These are phyloP conservation scores for Eledone cirrhosa DNA, from an alignment of 2,888 invertebrate genomes.

Conservation along the genomic window DNA sequence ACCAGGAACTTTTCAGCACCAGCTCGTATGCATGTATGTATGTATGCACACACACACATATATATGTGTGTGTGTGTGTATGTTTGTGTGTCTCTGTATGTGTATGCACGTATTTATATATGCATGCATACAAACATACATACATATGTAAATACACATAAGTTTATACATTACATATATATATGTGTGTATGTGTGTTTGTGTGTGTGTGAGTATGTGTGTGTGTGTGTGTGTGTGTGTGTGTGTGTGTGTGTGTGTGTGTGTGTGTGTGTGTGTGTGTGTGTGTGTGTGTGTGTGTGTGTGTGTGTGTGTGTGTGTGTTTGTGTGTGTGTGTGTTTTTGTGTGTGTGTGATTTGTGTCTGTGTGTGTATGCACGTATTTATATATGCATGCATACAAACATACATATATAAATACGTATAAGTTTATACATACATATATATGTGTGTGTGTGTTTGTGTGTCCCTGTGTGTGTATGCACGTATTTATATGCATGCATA, in stretches of 20 bases:
- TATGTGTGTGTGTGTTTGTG: background rate
- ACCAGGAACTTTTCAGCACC: too few relatives aligned
- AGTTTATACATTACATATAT: too few relatives aligned
- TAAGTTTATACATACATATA: slow-evolving; percentile 20
- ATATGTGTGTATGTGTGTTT: too few relatives aligned
- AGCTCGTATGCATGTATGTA: too few relatives aligned
- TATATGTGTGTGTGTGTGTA: too few relatives aligned
- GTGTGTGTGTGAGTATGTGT: too few relatives aligned
- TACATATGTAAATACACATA: too few relatives aligned
- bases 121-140: too few relatives aligned
- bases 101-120: too few relatives aligned
- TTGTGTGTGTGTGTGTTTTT: background rate
- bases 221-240: background rate
- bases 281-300: background rate
- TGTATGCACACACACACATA: too few relatives aligned
- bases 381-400: background rate
- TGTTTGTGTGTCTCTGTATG: too few relatives aligned
- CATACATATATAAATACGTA: background rate
- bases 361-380: slow-evolving; percentile 10
- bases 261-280: background rate
- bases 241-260: background rate
- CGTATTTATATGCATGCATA: background rate
- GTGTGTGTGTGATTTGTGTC: background rate
- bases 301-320: background rate
- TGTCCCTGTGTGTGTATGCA: background rate